Base-by-base conservation (phyloP, 2,113 vertebrate species). In the Psittacus erithacus region DNA sequence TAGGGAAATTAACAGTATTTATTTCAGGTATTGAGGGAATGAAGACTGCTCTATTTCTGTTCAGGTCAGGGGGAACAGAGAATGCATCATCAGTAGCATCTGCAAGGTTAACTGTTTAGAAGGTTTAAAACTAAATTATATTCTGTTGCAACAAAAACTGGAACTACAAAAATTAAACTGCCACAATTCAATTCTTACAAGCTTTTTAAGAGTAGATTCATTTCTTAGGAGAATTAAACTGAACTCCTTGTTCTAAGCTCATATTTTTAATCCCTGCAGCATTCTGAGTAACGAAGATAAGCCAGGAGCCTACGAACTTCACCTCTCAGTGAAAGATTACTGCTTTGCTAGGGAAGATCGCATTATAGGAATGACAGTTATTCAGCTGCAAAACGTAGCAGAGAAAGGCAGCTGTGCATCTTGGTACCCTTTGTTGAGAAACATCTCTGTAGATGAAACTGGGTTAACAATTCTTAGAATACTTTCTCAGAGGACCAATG, bases 271-370 rank as follows among this genome's bases (percentile, higher is more conserved):
- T 91, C 46, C 70, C 6, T 33, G 5, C 97, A 99, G 99, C 88
- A 82, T 98, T 93, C 98, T 99, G 93, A 98, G 99, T 86, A 99
- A 98, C 0, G 99, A 99, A 88, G 99, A 99, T 10, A 98, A 97
- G n/a, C 98, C 99, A 0, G 98, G 98, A 77, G 97, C 97, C 90
- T 99, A 99, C 17, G 99, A 99, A 89, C 98, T 99, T 44, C 99
- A 99, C 93, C 92, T 99, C 29, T 99, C 99, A 0, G 99, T 99
- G 89, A 99, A 99, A 92, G 99, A 99, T 97, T 99, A 99, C 97
- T 99, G 99, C 98, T 99, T 99, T 22, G 99, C 99, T 29, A 98
- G 99, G 3, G 99, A 99, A 89, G 99, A 99, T 87, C 98, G 99
- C 49, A 29, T 99, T 63, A 98, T 99, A 3, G 99, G 99, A 77